Base-by-base conservation (phyloP, 2,113 vertebrate genomes). In the Rana temporaria region DNA sequence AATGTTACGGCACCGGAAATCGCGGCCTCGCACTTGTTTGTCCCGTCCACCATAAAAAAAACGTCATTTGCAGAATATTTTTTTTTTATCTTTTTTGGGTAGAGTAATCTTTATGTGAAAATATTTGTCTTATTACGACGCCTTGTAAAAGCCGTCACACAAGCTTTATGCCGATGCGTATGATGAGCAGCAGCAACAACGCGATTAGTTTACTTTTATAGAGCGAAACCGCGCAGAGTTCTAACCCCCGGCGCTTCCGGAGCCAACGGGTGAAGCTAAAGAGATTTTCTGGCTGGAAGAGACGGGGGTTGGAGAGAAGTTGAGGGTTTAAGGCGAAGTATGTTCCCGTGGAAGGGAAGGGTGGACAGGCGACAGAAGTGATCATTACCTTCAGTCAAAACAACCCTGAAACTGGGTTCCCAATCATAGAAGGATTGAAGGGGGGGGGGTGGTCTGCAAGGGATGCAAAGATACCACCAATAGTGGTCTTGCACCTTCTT, bases 51-150 rank as follows among this genome's bases (percentile, higher is more conserved):
- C 30, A 30, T 53, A 78, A 65, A 77, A 22, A 78, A 65, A 77
- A 22, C 38, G 1, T 17, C 19, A 78, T 22, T 78, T 78, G 75
- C 75, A 78, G 59, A 65, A 78, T 30, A 30, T 65, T 78, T 78
- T 38, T 78, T 78, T 38, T 48, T 48, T 48, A 48, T 64, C 19
- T 78, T 78, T 78, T 63, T 53, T 22, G 75, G 62, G 76, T 32
- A 64, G 59, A 77, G 59, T 42, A 65, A 64, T 77, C 74, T 77
- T 77, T 77, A 77, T 77, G 74, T 26, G 76, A 56, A 66, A 78
- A 78, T 78, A 66, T 66, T 65, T 64, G 74, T 64, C 57, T 78
- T 55, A 78, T 78, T 78, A 78, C 62, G 63, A 66, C 34, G 59
- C 72, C 5, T 66, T 34, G 30, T 78, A 56, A 66, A 66, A 65